Conservation (phyloP, 2,888 invertebrate species). For the Chironomus tentans region DNA sequence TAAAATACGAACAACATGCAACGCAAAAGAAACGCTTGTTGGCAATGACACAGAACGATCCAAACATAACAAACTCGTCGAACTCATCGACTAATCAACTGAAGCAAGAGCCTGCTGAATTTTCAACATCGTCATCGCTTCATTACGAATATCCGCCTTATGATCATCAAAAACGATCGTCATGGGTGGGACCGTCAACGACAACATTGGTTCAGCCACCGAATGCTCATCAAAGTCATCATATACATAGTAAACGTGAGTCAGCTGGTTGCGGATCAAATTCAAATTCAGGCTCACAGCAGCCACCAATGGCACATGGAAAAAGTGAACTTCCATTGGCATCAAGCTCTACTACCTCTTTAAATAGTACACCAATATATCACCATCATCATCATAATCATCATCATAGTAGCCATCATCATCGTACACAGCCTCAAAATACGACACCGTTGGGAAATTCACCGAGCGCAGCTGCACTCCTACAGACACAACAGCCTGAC, state of each 20-base stretch:
- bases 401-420: slow-evolving; percentile 33
- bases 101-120: slow-evolving; percentile 42
- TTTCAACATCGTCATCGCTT: slow-evolving; percentile 28
- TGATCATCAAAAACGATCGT: slow-evolving; percentile 39
- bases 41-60: slow-evolving; percentile 76
- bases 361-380: slow-evolving; percentile 38
- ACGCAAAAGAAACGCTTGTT: slow-evolving; percentile 79
- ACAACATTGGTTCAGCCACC: slow-evolving; percentile 35
- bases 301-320: slow-evolving; percentile 41
- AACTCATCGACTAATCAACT: slow-evolving; percentile 33
- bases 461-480: slow-evolving; percentile 30
- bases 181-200: slow-evolving; percentile 36
- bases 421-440: slow-evolving; percentile 40
- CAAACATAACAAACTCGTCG: slow-evolving; percentile 46
- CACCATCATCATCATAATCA: slow-evolving; percentile 48
- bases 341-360: slow-evolving; percentile 34
- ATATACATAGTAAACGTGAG: slow-evolving; percentile 29
- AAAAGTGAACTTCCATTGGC: slow-evolving; percentile 38
- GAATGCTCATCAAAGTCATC: slow-evolving; percentile 41
- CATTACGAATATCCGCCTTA: slow-evolving; percentile 37
- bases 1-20: slow-evolving; percentile 42
- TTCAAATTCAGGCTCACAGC: slow-evolving; percentile 29
- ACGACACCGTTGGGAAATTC: slow-evolving; percentile 43
- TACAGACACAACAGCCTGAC: slow-evolving; percentile 34
- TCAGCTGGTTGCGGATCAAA: slow-evolving; percentile 31